phyloP scores from a whole-genome alignment of 2,888 invertebrate genomes.

The Lacanobia oleracea region DNA sequence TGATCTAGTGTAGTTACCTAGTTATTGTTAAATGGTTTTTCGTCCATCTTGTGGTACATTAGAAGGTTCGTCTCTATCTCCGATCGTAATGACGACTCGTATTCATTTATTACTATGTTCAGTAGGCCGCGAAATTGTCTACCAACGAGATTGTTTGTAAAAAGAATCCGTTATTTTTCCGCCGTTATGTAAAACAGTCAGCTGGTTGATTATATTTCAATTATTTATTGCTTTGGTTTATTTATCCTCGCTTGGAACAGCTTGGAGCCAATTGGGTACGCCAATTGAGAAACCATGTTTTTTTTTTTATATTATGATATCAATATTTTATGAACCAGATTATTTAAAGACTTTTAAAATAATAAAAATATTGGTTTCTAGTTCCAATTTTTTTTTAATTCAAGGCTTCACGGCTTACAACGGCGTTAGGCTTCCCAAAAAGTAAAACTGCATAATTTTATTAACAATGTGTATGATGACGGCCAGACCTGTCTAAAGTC shows the following conservation, averaged over 20 bases:
- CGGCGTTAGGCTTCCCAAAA: neutral
- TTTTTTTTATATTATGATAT: neutral
- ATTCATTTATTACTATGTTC: conserved; percentile 61
- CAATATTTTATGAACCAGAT: neutral
- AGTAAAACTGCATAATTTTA: neutral
- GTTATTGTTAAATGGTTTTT: conserved; percentile 71
- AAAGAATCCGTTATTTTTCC: conserved; percentile 21
- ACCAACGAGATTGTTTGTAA: conserved; percentile 60
- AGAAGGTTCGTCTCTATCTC: conserved; percentile 36
- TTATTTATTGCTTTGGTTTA: conserved; percentile 17
- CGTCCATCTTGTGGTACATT: conserved; percentile 53
- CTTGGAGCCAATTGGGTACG: neutral
- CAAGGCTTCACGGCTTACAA: neutral
- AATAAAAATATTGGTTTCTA: neutral
- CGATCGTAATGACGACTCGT: conserved; percentile 55
- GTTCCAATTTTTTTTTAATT: neutral
- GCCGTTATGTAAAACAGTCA: conserved; percentile 41
- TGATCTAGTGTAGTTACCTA: conserved; percentile 75
- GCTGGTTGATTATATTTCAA: conserved; percentile 6
- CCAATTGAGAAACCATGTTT: neutral
- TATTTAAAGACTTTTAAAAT: neutral
- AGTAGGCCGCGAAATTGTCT: conserved; percentile 85
- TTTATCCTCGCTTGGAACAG: neutral
- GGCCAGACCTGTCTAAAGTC: neutral
- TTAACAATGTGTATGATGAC: neutral